Evolutionary conservation across 2,797 vertebrate genomes (phyloP), one percentile per base, ranked within the genome.

Genomic region (Periparus ater): DNA sequence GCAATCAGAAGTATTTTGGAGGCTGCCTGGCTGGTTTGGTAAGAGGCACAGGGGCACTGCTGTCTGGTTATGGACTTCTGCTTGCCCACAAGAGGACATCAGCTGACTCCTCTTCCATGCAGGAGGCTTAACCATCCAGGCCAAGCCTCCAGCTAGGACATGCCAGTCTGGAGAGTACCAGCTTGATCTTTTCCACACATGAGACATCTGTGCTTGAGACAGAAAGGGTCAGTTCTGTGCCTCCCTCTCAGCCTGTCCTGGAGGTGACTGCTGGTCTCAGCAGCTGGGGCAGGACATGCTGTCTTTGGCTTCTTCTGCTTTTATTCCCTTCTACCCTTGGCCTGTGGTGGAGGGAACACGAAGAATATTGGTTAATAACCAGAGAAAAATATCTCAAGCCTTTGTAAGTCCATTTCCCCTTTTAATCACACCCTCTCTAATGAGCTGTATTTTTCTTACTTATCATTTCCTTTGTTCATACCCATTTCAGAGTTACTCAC

Each of bases 401-500:
- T 95, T 78, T 96, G 32, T 22, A 92, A 95, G 62, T 89, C 89
- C 87, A 91, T 94, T 95, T 92, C 86, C 91, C 44, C 73, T 81
- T 95, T 94, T 91, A 95, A 96, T 94, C 91, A 91, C 66, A 44
- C 60, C 32, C 61, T 92, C 44, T 91, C 71, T 96, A 96, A 95
- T 84, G 73, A 93, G 85, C 73, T 86, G 65, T 85, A 88, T 94
- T 96, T 95, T 95, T 93, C 92, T 94, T 81, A 89, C 87, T 95
- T 96, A 93, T 72, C 30, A 77, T 94, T 94, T 94, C 76, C 79
- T 95, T 95, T 96, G 92, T 96, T 92, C 93, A 7, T 91, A n/a
- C 44, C 79, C 85, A 88, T 93, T 92, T 81, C 2, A 6, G 79
- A 89, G 79, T 95, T 96, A 81, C 81, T 88, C 91, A 91, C 91